Evolutionary conservation across 2,797 vertebrate species (phyloP).

Genomic region (Myotis planiceps): DNA sequence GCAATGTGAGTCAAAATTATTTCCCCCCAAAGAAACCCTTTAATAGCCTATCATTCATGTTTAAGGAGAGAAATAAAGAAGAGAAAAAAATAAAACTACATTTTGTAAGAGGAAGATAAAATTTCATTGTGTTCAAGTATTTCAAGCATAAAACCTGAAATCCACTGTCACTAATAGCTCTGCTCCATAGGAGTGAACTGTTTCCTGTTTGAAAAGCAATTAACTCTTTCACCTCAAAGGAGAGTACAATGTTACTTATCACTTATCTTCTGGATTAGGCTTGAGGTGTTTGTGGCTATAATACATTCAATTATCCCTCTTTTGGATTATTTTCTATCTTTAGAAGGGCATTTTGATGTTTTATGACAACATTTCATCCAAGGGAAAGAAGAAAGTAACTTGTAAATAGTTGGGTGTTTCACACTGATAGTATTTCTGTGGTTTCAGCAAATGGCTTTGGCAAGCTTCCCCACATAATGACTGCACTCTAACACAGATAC

Average conservation of each 20-base stretch:
- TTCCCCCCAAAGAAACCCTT: constrained; percentile 45
- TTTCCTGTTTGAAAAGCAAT: constrained; percentile 64
- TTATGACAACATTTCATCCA: constrained; percentile 58
- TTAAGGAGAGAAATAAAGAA: constrained; percentile 65
- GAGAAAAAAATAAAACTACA: constrained; percentile 29
- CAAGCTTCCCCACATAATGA: constrained; percentile 43
- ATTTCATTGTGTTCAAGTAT: constrained; percentile 29
- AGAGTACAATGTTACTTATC: constrained; percentile 42
- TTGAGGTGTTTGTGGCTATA: constrained; percentile 38
- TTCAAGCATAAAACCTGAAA: constrained; percentile 62
- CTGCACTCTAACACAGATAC: background rate
- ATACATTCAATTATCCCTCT: constrained; percentile 50
- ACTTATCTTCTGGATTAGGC: background rate
- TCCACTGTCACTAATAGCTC: constrained; percentile 35
- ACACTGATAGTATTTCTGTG: constrained; percentile 60
- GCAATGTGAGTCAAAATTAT: constrained; percentile 64
- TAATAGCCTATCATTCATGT: constrained; percentile 70
- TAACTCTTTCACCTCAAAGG: constrained; percentile 72
- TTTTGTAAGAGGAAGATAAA: constrained; percentile 70
- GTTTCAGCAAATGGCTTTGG: constrained; percentile 61
- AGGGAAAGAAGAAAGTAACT: constrained; percentile 43
- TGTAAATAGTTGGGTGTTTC: constrained; percentile 65
- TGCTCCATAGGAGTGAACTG: constrained; percentile 37
- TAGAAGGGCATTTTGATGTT: constrained; percentile 55
- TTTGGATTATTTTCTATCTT: constrained; percentile 57